phyloP scores from a whole-genome alignment of 2,888 invertebrate genomes.

The Mesochorus sp. region DNA sequence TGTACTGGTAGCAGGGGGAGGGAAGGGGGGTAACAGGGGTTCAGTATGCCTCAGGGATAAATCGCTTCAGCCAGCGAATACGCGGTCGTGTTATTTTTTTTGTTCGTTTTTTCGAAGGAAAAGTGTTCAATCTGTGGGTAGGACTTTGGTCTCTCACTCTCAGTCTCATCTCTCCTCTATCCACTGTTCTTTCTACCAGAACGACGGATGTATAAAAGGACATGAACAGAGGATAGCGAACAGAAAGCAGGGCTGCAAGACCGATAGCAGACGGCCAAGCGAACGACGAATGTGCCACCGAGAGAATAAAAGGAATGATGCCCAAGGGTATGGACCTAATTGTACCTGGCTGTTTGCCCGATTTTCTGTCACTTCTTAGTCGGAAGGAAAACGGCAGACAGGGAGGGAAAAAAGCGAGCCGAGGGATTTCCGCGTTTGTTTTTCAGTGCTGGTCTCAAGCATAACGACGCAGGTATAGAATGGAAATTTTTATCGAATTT shows the following conservation, averaged over 20 bases:
- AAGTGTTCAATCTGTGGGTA: slow-evolving; percentile 73
- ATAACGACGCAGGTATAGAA: background rate
- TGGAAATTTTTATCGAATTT: slow-evolving; percentile 60
- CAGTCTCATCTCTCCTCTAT: slow-evolving; percentile 33
- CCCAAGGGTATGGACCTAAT: slow-evolving; percentile 79
- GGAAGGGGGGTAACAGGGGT: slow-evolving; percentile 40
- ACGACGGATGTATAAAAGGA: slow-evolving; percentile 19
- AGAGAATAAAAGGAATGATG: slow-evolving; percentile 76
- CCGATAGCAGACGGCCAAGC: slow-evolving; percentile 57
- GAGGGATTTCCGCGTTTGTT: slow-evolving; percentile 35
- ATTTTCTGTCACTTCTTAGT: slow-evolving; percentile 43
- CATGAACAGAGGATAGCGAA: slow-evolving; percentile 25
- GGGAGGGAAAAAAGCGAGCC: background rate
- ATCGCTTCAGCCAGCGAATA: slow-evolving; percentile 54
- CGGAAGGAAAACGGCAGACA: slow-evolving; percentile 3
- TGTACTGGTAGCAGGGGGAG: slow-evolving; percentile 50
- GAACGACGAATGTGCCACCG: slow-evolving; percentile 59
- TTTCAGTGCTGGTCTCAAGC: background rate
- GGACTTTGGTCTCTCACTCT: slow-evolving; percentile 63
- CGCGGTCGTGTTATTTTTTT: slow-evolving; percentile 59
- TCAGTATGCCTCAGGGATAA: slow-evolving; percentile 63
- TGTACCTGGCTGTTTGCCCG: slow-evolving; percentile 73
- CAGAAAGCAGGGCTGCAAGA: slow-evolving; percentile 31
- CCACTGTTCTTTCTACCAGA: background rate
- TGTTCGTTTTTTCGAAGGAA: slow-evolving; percentile 60